Evolutionary conservation across 2,113 vertebrate species (phyloP).

Genomic region (Myotis yumanensis): DNA sequence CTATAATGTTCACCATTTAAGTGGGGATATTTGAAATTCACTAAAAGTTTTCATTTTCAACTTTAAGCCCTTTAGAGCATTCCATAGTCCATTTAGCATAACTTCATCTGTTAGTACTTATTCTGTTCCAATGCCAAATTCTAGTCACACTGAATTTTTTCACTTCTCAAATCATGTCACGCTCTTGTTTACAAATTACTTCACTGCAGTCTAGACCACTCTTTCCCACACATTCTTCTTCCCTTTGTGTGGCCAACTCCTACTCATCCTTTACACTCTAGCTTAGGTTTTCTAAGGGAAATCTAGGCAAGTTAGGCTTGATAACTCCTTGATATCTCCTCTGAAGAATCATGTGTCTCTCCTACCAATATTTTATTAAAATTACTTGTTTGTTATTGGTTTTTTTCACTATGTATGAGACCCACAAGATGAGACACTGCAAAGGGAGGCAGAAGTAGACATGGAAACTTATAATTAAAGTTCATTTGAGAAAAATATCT

Average conservation of each 20-base stretch:
- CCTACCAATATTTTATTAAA: neutral
- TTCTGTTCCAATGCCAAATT: neutral
- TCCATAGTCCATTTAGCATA: neutral
- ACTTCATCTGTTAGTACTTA: neutral
- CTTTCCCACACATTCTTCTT: neutral
- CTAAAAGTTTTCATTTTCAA: neutral
- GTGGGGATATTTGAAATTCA: neutral
- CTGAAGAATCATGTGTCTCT: neutral
- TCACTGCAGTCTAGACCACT: neutral
- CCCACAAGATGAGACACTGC: neutral
- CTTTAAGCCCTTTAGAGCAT: neutral
- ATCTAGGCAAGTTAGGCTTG: neutral
- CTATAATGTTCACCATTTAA: neutral
- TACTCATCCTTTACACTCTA: neutral
- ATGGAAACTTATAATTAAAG: neutral
- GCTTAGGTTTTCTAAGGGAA: neutral
- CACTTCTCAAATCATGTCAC: conserved; percentile 33
- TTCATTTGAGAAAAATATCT: too few relatives aligned
- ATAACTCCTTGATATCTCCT: neutral
- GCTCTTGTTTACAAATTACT: neutral
- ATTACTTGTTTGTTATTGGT: neutral
- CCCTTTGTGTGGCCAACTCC: neutral
- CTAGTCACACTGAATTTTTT: neutral
- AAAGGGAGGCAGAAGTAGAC: accelerated
- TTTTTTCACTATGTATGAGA: neutral